A percentile compares a stretch with the other conserved stretches of the same genome.
Conservation (phyloP, 2,113 vertebrate species). For the Miniopterus natalensis region DNA sequence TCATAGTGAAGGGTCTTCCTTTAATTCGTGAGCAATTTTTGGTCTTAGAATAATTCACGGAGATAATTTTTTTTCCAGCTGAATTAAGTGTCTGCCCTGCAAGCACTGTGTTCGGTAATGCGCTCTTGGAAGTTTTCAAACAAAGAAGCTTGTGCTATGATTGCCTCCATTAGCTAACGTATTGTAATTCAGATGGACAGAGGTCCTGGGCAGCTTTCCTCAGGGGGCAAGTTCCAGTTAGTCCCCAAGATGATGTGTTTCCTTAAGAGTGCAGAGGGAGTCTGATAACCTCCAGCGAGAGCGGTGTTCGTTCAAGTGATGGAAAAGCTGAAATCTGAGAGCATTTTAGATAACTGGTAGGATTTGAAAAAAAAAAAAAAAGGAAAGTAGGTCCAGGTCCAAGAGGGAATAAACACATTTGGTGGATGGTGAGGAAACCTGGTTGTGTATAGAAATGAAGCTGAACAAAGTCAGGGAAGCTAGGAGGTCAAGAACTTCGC, state of each 20-base stretch:
- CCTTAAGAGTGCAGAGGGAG: background rate
- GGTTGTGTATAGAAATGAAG: background rate
- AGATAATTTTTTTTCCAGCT: background rate
- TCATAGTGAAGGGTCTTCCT: background rate
- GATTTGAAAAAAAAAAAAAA: background rate
- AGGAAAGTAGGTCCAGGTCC: background rate
- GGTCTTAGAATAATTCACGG: conserved; percentile 7
- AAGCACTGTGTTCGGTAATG: background rate
- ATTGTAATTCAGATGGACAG: background rate
- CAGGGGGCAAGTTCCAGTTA: background rate
- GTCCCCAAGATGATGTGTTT: background rate
- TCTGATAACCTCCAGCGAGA: background rate
- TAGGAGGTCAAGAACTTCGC: background rate
- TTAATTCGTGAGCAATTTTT: conserved; percentile 27
- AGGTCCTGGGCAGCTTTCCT: background rate
- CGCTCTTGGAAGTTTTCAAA: background rate
- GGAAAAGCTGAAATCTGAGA: background rate
- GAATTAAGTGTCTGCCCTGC: background rate
- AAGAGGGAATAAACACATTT: conserved; percentile 9
- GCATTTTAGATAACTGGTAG: background rate
- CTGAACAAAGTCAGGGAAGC: background rate
- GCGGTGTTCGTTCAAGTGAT: background rate
- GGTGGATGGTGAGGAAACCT: background rate
- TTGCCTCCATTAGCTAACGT: background rate
- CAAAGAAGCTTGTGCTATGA: background rate